Base-by-base conservation (phyloP, 2,797 vertebrate genomes). In the Labroides dimidiatus region DNA sequence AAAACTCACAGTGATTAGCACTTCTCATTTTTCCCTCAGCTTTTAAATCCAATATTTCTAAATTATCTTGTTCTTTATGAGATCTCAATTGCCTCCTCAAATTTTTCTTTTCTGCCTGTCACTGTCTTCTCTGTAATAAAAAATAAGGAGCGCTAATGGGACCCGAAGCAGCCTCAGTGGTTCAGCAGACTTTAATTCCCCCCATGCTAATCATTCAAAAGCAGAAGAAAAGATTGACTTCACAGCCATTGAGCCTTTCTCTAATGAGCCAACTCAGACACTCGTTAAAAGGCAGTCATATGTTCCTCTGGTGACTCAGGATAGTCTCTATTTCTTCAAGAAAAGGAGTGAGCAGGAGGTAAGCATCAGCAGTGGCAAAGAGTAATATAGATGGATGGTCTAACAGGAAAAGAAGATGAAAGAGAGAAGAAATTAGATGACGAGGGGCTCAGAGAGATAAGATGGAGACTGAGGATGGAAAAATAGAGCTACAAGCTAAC, bases 181-280 rank as follows among this genome's bases (percentile, higher is more conserved):
- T 61, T 73, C 42, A 48, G n/a, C 70, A 66, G 23, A 49, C 60
- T 77, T 69, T 74, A 53, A 71, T 58, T 57, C 55, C 48, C 24
- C 64, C 45, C 39, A 41, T 59, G 50, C 56, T 80, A 81, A 81
- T 84, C 64, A 76, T 70, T 86, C 65, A 77, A 77, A 74, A 84
- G 60, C 53, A 69, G 58, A 13, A 78, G 60, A 69, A 42, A 59
- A 73, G 68, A 85, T 6, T 41, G 53, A 78, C 76, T 75, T 62
- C 48, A 24, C 48, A 67, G 57, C 23, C 49, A 59, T 3, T 20
- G 23, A 74, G 58, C 44, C 4, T 20, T 30, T 59, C 65, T 66
- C 58, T 80, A 74, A 77, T 75, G 54, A 83, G 21, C 56, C 62
- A 42, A 71, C 84, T 82, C 48, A 83, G n/a, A 27, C 45, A 24